These are phyloP conservation scores for Lophura nycthemera DNA, from an alignment of 2,113 vertebrate genomes.

Conservation along the genomic window DNA sequence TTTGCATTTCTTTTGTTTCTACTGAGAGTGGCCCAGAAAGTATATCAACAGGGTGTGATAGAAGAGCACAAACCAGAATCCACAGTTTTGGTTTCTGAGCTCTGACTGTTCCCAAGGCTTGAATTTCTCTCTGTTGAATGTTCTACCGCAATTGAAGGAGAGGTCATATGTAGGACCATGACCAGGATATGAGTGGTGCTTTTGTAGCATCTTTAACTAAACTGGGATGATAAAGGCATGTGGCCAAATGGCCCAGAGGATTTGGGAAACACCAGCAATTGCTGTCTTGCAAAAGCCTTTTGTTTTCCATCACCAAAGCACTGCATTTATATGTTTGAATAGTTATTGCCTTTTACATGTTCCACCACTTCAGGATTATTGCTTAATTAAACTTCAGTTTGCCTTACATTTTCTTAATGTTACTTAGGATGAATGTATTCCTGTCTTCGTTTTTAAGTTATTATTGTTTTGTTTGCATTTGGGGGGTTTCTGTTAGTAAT, in stretches of 20 bases:
- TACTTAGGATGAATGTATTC: background rate
- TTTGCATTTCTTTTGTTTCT: background rate
- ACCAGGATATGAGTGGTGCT: background rate
- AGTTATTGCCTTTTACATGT: background rate
- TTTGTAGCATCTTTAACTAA: background rate
- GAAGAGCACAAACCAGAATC: background rate
- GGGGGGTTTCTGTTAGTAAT: background rate
- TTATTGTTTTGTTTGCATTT: background rate
- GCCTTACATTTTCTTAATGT: background rate
- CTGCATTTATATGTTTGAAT: background rate
- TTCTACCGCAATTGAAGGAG: background rate
- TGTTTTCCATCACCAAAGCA: background rate
- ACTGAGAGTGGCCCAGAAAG: background rate
- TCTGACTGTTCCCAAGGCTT: background rate
- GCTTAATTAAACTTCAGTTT: slow-evolving; percentile 26
- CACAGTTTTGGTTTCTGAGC: background rate
- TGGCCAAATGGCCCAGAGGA: background rate
- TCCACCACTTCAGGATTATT: background rate
- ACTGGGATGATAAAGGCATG: background rate
- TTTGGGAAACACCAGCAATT: background rate
- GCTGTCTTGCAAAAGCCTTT: background rate
- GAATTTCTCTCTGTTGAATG: rapidly evolving
- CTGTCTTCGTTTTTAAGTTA: background rate
- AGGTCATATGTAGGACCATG: background rate
- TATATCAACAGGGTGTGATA: background rate